Base-by-base conservation (phyloP, 1,140 invertebrate species). In the Globodera ellingtonae region DNA sequence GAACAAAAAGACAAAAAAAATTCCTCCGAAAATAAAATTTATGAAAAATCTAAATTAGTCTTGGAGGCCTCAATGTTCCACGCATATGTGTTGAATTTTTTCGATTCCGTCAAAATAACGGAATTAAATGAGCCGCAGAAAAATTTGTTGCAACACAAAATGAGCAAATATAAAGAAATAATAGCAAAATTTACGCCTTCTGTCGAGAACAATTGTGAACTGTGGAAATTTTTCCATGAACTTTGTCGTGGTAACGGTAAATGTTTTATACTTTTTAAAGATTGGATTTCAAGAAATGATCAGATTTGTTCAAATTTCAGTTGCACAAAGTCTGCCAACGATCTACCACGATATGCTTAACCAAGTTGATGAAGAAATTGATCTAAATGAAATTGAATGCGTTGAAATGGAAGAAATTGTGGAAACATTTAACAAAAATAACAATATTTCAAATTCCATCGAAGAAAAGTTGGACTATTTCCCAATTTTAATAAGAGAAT, bases 301-400 rank as follows among this genome's bases (percentile, higher is more conserved):
- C 35, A 35, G 1, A 35, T 35, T 35, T 35, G 35, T 35, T 35
- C 10, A 15, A 13, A 62, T 18, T 62, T 62, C 13, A 62, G 56
- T 6, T 6, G 4, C 10, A 62, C 6, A 18, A 15, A 62, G 6
- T n/a, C 18, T 62, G 10, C 56, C 56, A 18, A 62, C 18, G 10
- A 62, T 6, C 18, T 6, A 62, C 10, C 13, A 62, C 5, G 56
- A 72, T n/a, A n/a, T 3, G 5, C n/a, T 48, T 18, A 3, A 72
- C 24, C 46, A 47, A 72, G n/a, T 70, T 70, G 67, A 70, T 7
- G 46, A 72, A 18, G 70, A 72, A 52, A 72, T 13, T 47, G 70
- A 72, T 15, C 6, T 72, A 6, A 6, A 72, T 72, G 70, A 13
- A 18, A 72, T 72, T 6, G 18, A 72, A 18, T 62, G 56, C 56